Evolutionary conservation across 2,888 invertebrate species (phyloP), one percentile per base, ranked within the genome.

Genomic region (Eupithecia vulgata): DNA sequence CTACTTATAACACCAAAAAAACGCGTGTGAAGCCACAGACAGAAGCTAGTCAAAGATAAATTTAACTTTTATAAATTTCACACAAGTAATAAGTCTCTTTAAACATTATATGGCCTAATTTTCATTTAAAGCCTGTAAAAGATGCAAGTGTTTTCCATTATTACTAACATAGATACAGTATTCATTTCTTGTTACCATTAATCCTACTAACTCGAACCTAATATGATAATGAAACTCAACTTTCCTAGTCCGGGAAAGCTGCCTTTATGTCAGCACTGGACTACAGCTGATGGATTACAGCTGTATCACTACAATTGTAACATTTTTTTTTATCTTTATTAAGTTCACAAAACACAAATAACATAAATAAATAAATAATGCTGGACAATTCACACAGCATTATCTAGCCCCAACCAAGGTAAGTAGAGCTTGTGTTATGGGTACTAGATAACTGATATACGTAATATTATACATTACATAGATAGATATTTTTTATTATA

Each of bases 211-310:
- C 25, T 70, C 70, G 67, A 34, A 48, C 69, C 68, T 75, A 71
- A 71, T 71, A 76, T 67, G 76, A 76, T 76, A 76, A 76, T 76
- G 73, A 73, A 76, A 76, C 71, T 62, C 45, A 57, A 71, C 76
- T 71, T 74, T 76, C 73, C 76, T 76, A 40, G 69, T 59, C 40
- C 67, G 73, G 73, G 76, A 76, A 76, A 76, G 76, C 76, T 76
- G 61, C 73, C 64, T 71, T 69, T 72, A 70, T 72, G 64, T 72
- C 52, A 64, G 70, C 62, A 59, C 67, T 65, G 21, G 68, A 71
- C 67, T 48, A 45, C 72, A 75, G 74, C 69, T 30, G 12, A 69
- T 5, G 8, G n/a, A 45, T 52, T 0, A 8, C n/a, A 70, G 72
- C 75, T 72, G 8, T 21, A 6, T 64, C 45, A 75, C 67, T 42